Conservation (phyloP, 2,113 vertebrate genomes). For the Scortum barcoo region DNA sequence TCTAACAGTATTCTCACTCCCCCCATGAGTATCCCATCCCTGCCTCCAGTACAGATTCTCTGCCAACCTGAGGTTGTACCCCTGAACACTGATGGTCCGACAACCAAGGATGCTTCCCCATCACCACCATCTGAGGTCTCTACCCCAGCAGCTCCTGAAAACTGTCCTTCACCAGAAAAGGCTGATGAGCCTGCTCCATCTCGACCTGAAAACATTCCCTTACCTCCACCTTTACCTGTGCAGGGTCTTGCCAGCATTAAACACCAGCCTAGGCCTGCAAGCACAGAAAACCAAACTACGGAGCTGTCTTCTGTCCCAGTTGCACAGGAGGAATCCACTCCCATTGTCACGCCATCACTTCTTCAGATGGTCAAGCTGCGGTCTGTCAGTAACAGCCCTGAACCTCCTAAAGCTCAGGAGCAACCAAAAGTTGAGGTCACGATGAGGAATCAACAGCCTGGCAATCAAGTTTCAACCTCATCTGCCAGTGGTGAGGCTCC, state of each 20-base stretch:
- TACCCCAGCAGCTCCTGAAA: conserved; percentile 18
- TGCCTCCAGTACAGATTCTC: conserved; percentile 44
- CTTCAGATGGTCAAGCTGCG: conserved; percentile 91
- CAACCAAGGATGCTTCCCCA: conserved; percentile 21
- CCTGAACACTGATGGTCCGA: conserved; percentile 7
- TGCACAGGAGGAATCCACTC: conserved; percentile 83
- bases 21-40: conserved; percentile 64
- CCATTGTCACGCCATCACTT: conserved; percentile 88
- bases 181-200: conserved; percentile 20
- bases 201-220: conserved; percentile 38
- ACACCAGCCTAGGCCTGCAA: conserved; percentile 38
- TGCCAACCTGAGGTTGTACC: not conserved
- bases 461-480: conserved; percentile 6
- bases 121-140: conserved; percentile 39
- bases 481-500: conserved; percentile 76
- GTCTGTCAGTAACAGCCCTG: conserved; percentile 80
- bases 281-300: conserved; percentile 60
- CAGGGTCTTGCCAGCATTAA: conserved; percentile 30
- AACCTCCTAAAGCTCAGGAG: conserved; percentile 45
- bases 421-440: conserved; percentile 48
- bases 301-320: conserved; percentile 74
- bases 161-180: conserved; percentile 29
- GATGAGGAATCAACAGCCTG: conserved; percentile 31
- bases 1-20: conserved; percentile 49
- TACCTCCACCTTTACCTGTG: conserved; percentile 56